phyloP scores from a whole-genome alignment of 30 jellyfish, hydroid and myxozoan genomes.

The Sanderia malayensis region DNA sequence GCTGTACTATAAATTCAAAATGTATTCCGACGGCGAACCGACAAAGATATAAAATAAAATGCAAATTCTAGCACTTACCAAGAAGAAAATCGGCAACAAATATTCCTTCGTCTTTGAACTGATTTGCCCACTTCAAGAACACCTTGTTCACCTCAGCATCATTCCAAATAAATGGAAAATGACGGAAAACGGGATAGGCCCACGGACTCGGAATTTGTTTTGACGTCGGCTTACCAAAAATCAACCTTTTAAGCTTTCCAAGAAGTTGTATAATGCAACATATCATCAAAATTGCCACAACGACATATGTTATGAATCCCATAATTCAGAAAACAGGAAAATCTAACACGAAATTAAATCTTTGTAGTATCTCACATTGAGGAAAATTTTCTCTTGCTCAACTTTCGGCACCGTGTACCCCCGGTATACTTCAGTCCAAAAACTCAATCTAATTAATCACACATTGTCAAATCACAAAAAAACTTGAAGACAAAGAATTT shows the following conservation, averaged over 20 bases:
- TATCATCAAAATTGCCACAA: not conserved
- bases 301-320: not conserved
- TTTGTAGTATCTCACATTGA: too few relatives aligned
- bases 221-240: not conserved
- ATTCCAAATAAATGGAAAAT: slow-evolving; percentile 37
- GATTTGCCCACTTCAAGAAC: slow-evolving; percentile 29
- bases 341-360: too few relatives aligned
- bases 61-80: slow-evolving; percentile 8
- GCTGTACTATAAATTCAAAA: too few relatives aligned
- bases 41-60: too few relatives aligned
- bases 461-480: too few relatives aligned
- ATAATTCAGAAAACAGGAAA: too few relatives aligned
- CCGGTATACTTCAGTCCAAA: too few relatives aligned
- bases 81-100: slow-evolving; percentile 22
- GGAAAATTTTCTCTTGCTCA: too few relatives aligned
- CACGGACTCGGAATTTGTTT: slow-evolving; percentile 41
- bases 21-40: too few relatives aligned
- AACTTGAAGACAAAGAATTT: too few relatives aligned
- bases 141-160: slow-evolving; percentile 10
- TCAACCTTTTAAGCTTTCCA: not conserved
- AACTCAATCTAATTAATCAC: too few relatives aligned
- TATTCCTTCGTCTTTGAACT: slow-evolving; percentile 40
- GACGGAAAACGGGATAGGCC: slow-evolving; percentile 48
- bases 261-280: not conserved
- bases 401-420: too few relatives aligned